Evolutionary conservation across 2,888 invertebrate species (phyloP), one percentile per base, ranked within the genome.

Genomic region (Boloria euphrosyne): DNA sequence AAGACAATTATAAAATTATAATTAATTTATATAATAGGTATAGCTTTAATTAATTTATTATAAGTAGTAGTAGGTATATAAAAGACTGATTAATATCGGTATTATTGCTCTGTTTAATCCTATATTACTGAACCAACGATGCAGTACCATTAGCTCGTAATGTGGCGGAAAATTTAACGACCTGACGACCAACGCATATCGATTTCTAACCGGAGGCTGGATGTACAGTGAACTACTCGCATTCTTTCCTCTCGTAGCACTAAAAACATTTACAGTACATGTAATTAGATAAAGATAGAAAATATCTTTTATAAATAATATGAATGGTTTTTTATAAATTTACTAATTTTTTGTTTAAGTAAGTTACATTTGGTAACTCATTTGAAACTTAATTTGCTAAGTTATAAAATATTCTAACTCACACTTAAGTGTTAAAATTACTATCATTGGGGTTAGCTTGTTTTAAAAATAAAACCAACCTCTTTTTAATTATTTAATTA

Each of bases 121-220:
- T 31, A 59, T 50, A 50, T 49, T 59, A 27, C 59, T 50, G 17
- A 50, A 50, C 14, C 38, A 59, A 38, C 49, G 38, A 59, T 49
- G 59, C 38, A 14, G 38, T 31, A 38, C 31, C 38, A 59, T 59
- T 59, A 59, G 38, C 49, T 50, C 17, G 49, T 50, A 59, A 59
- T 50, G 59, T 59, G 50, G 38, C 49, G 59, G 38, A 50, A 59
- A 59, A 49, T 59, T 59, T 59, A 59, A 59, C 18, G 50, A 59
- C 31, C 58, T 47, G 58, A 47, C 31, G 31, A 59, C 31, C 47
- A 27, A 14, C 59, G 49, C 49, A n/a, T 31, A 59, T 59, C 49
- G 49, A 59, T 59, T 59, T 47, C 17, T 49, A 47, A 49, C 27
- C 31, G 13, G 31, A 59, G 31, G 49, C 4, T 38, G 31, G 47